Base-by-base conservation (phyloP, 2,113 vertebrate species). In the Genyomyrus donnyi region DNA sequence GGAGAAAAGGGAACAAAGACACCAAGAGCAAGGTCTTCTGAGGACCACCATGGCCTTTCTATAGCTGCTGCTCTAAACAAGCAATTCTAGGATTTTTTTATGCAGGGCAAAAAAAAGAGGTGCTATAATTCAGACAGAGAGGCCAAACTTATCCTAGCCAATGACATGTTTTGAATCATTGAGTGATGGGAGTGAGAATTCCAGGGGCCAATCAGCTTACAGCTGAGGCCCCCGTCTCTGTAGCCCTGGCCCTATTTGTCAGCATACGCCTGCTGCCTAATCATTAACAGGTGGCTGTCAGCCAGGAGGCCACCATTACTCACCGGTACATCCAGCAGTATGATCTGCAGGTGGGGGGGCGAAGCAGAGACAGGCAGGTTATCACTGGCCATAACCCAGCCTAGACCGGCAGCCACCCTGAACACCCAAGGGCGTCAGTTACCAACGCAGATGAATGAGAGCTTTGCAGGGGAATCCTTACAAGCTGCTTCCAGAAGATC, bases 261-360 rank as follows among this genome's bases (percentile, higher is more conserved):
- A 49, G 24, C 35, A 31, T 11, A 53, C 15, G 1, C 85, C 48
- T 86, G 8, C 88, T 39, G 45, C n/a, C 46, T 52, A 52, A 53
- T 13, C 49, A 5, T 42, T 21, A 49, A 89, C 88, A 27, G 13
- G n/a, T 31, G 13, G 88, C 31, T 52, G 35, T 5, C 24, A 27
- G 17, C 90, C 88, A 89, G 92, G 91, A 66, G 84, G 89, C 91
- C 92, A 90, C 80, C 90, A 90, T 85, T 93, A 98, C 98, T 99
- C 94, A 98, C 98, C 95, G 98, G 98, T 7, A 97, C 96, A 45
- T 98, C 97, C 58, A 99, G 94, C 91, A 98, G 97, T 96, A 98
- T 98, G 90, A 99, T 96, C 98, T 99, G 97, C 95, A 96, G 95
- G 93, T 91, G 62, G 92, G 93, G 91, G 93, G 91, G 93, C 92